Percentiles rank a stretch among this genome's conserved stretches.
Evolutionary conservation across 2,888 invertebrate species (phyloP).

Genomic region (Troglohyphantes excavatus): DNA sequence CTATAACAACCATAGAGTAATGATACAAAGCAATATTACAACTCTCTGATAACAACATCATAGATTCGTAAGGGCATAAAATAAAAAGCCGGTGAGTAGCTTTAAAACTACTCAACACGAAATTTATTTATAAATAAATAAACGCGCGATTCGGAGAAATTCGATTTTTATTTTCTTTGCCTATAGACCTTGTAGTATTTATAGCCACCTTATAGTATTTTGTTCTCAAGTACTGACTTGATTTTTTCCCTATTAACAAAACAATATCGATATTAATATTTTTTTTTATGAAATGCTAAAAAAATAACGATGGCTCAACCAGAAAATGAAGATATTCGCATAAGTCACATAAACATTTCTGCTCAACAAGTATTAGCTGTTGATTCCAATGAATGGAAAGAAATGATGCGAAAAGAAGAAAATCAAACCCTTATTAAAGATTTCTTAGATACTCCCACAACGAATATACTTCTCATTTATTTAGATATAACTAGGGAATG

Average conservation of each 20-base stretch:
- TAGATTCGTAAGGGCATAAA: no score
- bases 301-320: neutral
- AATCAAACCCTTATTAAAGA: constrained; percentile 56
- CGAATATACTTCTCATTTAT: constrained; percentile 33
- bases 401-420: constrained; percentile 67
- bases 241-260: no score
- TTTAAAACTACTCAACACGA: neutral
- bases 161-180: neutral
- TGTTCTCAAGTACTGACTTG: no score
- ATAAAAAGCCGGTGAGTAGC: neutral
- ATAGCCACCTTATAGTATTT: no score
- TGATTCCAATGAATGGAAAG: constrained; percentile 47
- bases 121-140: neutral
- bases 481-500: constrained; percentile 43
- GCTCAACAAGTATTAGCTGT: constrained; percentile 29
- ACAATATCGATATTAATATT: no score
- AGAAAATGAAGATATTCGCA: constrained; percentile 46
- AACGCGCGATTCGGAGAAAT: no score
- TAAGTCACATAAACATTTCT: constrained; percentile 30
- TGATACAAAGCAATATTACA: no score
- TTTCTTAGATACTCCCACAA: constrained; percentile 47
- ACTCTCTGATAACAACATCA: no score
- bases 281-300: neutral
- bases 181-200: neutral
- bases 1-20: no score